Evolutionary conservation across 2,113 vertebrate genomes (phyloP).

Genomic region (Octodon degus): DNA sequence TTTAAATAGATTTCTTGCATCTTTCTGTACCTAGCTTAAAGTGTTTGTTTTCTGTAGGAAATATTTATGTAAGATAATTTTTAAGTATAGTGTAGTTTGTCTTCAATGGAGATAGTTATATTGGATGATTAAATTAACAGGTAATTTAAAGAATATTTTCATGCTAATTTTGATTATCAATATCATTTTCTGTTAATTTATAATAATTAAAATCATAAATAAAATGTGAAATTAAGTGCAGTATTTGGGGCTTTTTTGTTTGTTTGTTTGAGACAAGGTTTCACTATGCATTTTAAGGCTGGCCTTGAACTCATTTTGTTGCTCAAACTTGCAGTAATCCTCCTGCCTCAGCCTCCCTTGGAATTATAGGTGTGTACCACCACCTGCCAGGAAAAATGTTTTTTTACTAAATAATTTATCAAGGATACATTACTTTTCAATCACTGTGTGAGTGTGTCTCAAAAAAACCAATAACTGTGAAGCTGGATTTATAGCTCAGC

Average conservation of each 20-base stretch:
- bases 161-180: background rate
- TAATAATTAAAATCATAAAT: slow-evolving; percentile 24
- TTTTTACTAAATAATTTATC: slow-evolving; percentile 46
- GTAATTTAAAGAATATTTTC: slow-evolving; percentile 41
- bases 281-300: background rate
- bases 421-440: slow-evolving; percentile 7
- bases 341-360: background rate
- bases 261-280: background rate
- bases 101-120: slow-evolving; percentile 2
- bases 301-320: background rate
- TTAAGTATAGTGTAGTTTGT: slow-evolving; percentile 15
- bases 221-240: slow-evolving; percentile 31
- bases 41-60: background rate
- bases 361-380: background rate
- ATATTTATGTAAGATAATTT: background rate
- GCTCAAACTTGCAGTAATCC: background rate
- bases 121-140: background rate
- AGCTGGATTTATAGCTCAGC: too few species aligned
- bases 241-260: background rate
- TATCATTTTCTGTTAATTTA: slow-evolving; percentile 22
- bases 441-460: background rate
- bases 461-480: background rate
- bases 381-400: background rate
- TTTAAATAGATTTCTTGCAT: background rate
- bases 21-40: background rate